phyloP scores from a whole-genome alignment of 2,888 invertebrate species.

The Ichneumoninae sp. region DNA sequence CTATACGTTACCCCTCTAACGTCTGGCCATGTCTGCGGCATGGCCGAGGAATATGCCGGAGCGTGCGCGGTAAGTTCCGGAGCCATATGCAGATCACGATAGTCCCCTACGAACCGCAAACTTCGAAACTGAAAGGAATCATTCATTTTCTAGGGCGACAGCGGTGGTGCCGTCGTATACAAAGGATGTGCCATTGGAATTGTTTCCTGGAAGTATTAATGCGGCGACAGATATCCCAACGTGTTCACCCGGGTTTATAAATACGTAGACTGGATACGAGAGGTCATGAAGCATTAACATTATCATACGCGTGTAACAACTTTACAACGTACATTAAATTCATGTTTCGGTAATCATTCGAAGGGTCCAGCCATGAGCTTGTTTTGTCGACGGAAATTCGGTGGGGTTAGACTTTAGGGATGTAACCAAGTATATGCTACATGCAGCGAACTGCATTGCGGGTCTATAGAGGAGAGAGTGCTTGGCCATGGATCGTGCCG shows the following conservation, averaged over 20 bases:
- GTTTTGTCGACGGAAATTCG: neutral
- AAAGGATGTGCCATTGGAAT: conserved; percentile 7
- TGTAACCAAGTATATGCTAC: conserved; percentile 17
- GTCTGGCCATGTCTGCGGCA: too few species aligned
- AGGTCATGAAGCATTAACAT: neutral
- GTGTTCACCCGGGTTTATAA: conserved; percentile 25
- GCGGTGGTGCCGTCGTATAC: conserved; percentile 27
- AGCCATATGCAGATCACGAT: neutral
- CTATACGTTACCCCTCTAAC: neutral
- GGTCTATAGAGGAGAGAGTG: conserved; percentile 50
- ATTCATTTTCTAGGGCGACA: conserved; percentile 28
- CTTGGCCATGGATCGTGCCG: conserved; percentile 62
- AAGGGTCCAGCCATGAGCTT: neutral
- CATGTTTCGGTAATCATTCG: neutral
- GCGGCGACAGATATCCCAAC: conserved; percentile 13
- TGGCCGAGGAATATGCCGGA: too few species aligned
- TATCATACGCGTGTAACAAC: neutral
- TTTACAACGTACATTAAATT: neutral
- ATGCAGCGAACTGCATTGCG: conserved; percentile 68
- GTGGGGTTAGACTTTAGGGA: neutral
- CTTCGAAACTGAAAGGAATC: neutral
- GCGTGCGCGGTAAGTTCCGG: too few species aligned
- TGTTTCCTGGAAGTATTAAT: conserved; percentile 20
- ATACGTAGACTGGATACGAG: conserved; percentile 23
- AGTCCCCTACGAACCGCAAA: neutral